phyloP scores from a whole-genome alignment of 92 coral and sea anemone genomes.

The Hydrozoanthus gracilis region DNA sequence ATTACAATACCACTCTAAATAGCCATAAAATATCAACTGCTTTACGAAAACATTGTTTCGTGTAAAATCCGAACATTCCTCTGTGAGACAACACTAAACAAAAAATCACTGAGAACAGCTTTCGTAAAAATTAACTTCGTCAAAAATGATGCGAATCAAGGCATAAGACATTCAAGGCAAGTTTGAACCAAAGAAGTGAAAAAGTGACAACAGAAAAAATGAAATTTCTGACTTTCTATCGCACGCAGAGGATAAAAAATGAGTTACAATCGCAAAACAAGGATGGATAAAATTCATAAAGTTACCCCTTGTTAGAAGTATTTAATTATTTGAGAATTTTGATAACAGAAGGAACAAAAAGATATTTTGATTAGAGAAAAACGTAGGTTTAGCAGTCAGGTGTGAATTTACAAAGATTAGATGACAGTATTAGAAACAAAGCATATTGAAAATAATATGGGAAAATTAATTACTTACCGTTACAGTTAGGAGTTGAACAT shows the following conservation, averaged over 20 bases:
- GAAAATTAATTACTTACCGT: slow-evolving; percentile 26
- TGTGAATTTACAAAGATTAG: not conserved
- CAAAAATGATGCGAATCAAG: no score
- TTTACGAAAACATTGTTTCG: no score
- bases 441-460: not conserved
- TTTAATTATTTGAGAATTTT: no score
- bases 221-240: not conserved
- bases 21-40: not conserved
- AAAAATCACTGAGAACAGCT: not conserved
- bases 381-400: no score
- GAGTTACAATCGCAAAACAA: not conserved
- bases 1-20: not conserved
- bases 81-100: not conserved
- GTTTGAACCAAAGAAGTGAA: not conserved
- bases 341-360: not conserved
- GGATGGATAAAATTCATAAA: not conserved
- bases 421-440: not conserved
- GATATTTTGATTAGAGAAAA: no score
- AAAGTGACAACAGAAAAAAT: not conserved
- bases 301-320: no score
- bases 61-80: not conserved
- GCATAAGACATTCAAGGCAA: not conserved
- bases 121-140: not conserved
- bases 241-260: not conserved
- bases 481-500: slow-evolving; percentile 43